Base-by-base conservation (phyloP, 2,113 vertebrate genomes). In the Psittacus erithacus region DNA sequence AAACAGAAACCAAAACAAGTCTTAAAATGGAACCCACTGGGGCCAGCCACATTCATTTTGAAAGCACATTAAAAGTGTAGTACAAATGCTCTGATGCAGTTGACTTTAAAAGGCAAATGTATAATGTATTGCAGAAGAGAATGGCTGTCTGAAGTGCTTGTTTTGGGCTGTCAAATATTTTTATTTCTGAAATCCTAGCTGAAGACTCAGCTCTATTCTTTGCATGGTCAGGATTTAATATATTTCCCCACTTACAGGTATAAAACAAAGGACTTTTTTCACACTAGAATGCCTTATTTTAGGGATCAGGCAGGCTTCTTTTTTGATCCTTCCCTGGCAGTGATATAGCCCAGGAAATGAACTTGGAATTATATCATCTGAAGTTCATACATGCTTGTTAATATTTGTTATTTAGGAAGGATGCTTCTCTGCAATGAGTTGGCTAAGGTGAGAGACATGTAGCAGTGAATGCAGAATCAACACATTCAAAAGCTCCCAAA, bases 361-460 rank as follows among this genome's bases (percentile, higher is more conserved):
- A 93, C 1, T 84, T 71, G 88, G 95, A 97, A 96, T 94, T 93
- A 88, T 93, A 91, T 95, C 85, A 86, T 94, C 95, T 96, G 92
- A 97, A 96, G 95, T 94, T 97, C 95, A 60, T 96, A 95, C 86
- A 86, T 95, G 95, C 95, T 89, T 97, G 94, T 94, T 96, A 95
- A 95, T 97, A 96, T 96, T 94, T 95, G 95, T 95, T 95, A 94
- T 96, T 95, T 94, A 90, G 93, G 93, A 71, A 95, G 82, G 91
- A 90, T 92, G 90, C 77, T 86, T 78, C 81, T 95, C 92, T 92
- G 82, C 96, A 97, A 97, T 95, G 95, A 97, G 86, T 91, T 95
- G 95, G 93, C 82, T 92, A 96, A 96, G 82, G 91, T 88, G 96
- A 50, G 91, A 84, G 92, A 90, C 93, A 92, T 75, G 82, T 68